Base-by-base conservation (phyloP, 2,797 vertebrate species). In the Lacerta viridis region DNA sequence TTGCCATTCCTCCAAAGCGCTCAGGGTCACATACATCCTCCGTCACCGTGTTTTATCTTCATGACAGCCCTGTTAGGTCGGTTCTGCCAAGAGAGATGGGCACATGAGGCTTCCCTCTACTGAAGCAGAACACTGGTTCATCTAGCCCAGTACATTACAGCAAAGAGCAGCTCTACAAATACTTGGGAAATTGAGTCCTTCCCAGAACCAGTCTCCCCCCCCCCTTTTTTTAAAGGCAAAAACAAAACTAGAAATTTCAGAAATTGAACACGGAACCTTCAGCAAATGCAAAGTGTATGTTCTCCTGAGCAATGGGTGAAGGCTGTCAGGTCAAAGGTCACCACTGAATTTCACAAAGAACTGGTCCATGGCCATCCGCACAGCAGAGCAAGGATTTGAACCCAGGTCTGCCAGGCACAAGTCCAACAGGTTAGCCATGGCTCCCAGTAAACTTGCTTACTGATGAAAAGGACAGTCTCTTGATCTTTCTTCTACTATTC, bases 181-280 rank as follows among this genome's bases (percentile, higher is more conserved):
- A n/a, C 69, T 33, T 13, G 15, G 13, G 29, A 5, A 71, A n/a
- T n/a, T 4, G n/a, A 71, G 29, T n/a, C 9, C n/a, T 71, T 33
- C n/a, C 13, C n/a, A n/a, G 11, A 5, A n/a, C n/a, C 11, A n/a
- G 25, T 50, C 46, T 50, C 0, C 0, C 3, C 3, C 3, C 3
- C 3, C 46, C 11, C 1, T 13, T 13, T 11, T 50, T 11, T 50
- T 3, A 13, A 50, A 50, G 46, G 46, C 46, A 50, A 50, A 13
- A 50, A 50, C 3, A 50, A 50, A 50, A 50, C 46, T 50, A 50
- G 68, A 69, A 8, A 69, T 69, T 27, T 27, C 27, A 69, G 27
- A 69, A 29, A n/a, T 69, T 69, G 18, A 61, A 61, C 18, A 20
- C 2, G 4, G 59, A 61, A 20, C 59, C 18, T 61, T 20, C 18